Evolutionary conservation across 92 coral and sea anemone genomes (phyloP), one percentile per base, ranked within the genome.

Genomic region (Porites rus): DNA sequence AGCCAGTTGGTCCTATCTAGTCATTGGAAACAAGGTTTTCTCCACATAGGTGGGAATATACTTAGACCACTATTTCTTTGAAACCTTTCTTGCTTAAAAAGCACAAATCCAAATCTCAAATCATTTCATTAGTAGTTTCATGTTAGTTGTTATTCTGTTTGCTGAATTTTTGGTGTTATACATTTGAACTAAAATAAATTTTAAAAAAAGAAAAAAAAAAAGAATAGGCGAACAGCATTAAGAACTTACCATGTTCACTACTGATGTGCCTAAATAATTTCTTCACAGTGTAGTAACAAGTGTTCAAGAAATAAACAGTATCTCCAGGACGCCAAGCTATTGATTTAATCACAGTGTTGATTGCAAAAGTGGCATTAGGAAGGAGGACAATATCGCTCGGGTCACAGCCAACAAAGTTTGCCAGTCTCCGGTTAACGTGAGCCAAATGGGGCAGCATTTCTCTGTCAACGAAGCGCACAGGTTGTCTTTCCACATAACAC

Each of bases 241-340:
- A 56, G 56, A 20, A 59, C 91, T 85, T 83, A 92, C 95, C 95
- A 61, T 75, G 25, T 59, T 89, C 91, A 11, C 62, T 69, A 43
- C 83, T 82, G 46, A 89, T 31, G 21, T 89, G 87, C 65, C 59
- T 66, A 8, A 92, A 66, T 28, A 89, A 72, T 70, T 86, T 89
- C 78, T 86, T 89, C 58, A 92, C 95, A 68, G 95, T 77, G 69
- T 92, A 92, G 38, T 92, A 92, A 68, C 95, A 90, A 31, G 93
- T 82, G 74, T 89, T 89, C 46, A 92, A 79, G 73, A 72, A 92
- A 66, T 87, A 92, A 25, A 89, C 93, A 12, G 50, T 89, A 79
- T 92, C 95, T 24, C 95, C 93, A 3, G 89, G 68, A 50, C 86
- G 81, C 80, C 91, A 79, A 61, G 61, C 88, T 8, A 89, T 75